Evolutionary conservation across 2,113 vertebrate genomes (phyloP), one percentile per base, ranked within the genome.

Genomic region (Gopherus flavomarginatus): DNA sequence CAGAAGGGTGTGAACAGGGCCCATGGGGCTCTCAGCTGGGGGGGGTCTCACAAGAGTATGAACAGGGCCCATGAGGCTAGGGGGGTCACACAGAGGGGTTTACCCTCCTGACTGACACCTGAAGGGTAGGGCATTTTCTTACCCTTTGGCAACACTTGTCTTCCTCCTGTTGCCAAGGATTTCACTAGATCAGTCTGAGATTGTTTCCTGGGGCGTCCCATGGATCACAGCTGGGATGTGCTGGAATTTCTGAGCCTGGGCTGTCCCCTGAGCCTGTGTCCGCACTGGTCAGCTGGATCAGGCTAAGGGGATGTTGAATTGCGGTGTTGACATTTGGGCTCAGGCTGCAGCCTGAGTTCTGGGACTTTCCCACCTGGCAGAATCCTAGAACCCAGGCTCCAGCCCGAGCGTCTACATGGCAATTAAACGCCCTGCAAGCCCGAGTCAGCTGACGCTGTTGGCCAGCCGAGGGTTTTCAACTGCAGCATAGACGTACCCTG

Each of bases 131-230:
- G 21, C 1, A 1, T 78, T 88, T 49, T 62, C 81, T 50, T 24
- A 38, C n/a, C 22, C 83, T 17, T 11, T 53, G 6, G 22, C 56
- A 42, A 19, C 21, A 2, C 82, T 50, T 38, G 35, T 49, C 56
- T 65, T 29, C 11, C 42, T 90, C 75, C 1, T 59, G 81, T 82
- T 57, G 31, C 35, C 50, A 1, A 78, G 26, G 53, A 9, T 6
- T 79, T 14, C 47, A 52, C 69, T 42, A 13, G 17, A n/a, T 35
- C 5, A 8, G 78, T 59, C 8, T 8, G 62, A 75, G 19, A 1
- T 53, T 13, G 50, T 77, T 75, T 6, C 26, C 80, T 47, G 11
- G 29, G 31, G 38, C 35, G 1, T 1, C 42, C 21, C 0, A 2
- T 87, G 6, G 16, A 8, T n/a, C 26, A 80, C 3, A 19, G 9